Evolutionary conservation across 2,797 vertebrate species (phyloP), one percentile per base, ranked within the genome.

Genomic region (Clarias platycephalus): DNA sequence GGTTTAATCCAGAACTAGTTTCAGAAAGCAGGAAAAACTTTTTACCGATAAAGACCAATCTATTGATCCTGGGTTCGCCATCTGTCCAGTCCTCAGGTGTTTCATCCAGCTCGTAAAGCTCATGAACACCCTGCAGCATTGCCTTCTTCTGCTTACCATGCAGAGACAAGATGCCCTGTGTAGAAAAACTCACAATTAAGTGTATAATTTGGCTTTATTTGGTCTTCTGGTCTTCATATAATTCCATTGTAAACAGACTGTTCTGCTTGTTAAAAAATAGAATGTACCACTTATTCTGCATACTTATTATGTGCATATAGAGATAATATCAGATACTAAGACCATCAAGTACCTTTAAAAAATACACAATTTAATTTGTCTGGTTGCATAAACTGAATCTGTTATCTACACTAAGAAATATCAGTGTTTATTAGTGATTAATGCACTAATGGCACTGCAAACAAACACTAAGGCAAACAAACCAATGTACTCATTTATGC

Each of bases 21-120:
- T 24, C 13, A 62, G 34, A 40, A 62, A 78, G 10, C 12, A 37
- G 20, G 16, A 77, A 75, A 85, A 84, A 62, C 86, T 62, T 76
- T 93, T 94, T 91, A 98, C 98, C 97, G 92, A 99, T 99, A 89
- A 99, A 94, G 78, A 99, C 96, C 79, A 99, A 91, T 62, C 96
- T 93, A 90, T 96, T 98, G 87, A 93, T 92, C 89, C 96, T 93
- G 20, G 94, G 93, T 60, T 93, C 92, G 2, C 93, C 92, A n/a
- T 85, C 83, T 78, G 93, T 94, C 98, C 98, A 99, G 18, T 86
- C 91, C 89, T 98, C 94, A 0, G 93, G 91, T 37, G 95, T 97
- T 90, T 99, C 97, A 90, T 98, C 96, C 84, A 99, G 92, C 88
- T 99, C 98, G 74, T 99, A 99, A 16, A 99, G 95, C 88, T 99